Evolutionary conservation across 1,140 invertebrate genomes (phyloP).

Genomic region (Venturia canescens): DNA sequence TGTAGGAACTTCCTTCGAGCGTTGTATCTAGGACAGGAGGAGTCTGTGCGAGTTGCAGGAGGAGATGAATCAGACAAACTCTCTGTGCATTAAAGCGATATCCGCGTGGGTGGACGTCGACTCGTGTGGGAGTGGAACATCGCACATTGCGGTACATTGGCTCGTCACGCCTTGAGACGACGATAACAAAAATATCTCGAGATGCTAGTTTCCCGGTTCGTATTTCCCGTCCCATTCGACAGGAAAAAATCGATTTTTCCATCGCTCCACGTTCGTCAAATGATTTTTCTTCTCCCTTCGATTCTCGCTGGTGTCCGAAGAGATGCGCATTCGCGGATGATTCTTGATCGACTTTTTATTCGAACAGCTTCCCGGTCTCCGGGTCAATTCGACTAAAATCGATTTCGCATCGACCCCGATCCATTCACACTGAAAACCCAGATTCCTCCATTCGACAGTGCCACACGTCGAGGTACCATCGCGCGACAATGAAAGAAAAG

Average conservation of each 20-base stretch:
- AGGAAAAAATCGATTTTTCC: background rate
- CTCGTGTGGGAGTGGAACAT: constrained; percentile 30
- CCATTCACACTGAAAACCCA: too few relatives aligned
- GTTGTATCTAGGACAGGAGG: background rate
- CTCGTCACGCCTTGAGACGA: constrained; percentile 10
- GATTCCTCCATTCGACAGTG: too few relatives aligned
- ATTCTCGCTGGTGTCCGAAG: too few relatives aligned
- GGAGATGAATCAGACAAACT: constrained; percentile 17
- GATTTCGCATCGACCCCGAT: too few relatives aligned
- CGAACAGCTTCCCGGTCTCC: too few relatives aligned
- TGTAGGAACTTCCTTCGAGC: background rate
- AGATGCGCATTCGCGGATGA: too few relatives aligned
- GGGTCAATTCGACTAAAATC: too few relatives aligned
- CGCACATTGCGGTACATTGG: constrained; percentile 8
- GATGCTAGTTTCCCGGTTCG: background rate
- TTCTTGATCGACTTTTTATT: too few relatives aligned
- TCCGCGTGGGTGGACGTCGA: constrained; percentile 58
- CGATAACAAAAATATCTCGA: constrained; percentile 7
- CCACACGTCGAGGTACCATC: too few relatives aligned
- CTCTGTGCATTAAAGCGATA: background rate
- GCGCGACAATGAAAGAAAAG: too few relatives aligned
- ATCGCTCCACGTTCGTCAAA: too few relatives aligned
- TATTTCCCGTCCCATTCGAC: constrained; percentile 6
- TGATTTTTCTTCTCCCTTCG: too few relatives aligned
- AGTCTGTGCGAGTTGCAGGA: background rate